Conservation (phyloP, 2,113 vertebrate species). For the Crotalus helleri region DNA sequence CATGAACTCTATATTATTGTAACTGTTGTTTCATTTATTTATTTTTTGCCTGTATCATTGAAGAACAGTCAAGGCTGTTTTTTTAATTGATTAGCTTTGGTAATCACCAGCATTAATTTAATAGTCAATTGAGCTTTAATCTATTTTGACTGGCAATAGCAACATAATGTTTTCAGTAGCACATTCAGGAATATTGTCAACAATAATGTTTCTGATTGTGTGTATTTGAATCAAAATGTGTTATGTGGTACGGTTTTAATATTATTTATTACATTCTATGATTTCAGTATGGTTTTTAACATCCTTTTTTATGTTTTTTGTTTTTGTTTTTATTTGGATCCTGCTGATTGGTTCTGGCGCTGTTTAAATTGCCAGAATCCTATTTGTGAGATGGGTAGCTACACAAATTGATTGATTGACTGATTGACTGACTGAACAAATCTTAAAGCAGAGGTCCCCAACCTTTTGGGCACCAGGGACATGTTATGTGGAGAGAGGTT, state of each 20-base stretch:
- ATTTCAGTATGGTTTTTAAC: neutral
- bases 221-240: neutral
- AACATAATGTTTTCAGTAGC: neutral
- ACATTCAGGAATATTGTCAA: neutral
- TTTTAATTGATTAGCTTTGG: constrained; percentile 1
- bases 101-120: neutral
- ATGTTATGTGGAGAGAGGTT: too few species aligned
- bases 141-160: constrained; percentile 14
- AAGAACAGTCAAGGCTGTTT: constrained; percentile 7
- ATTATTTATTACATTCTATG: neutral
- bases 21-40: constrained; percentile 4
- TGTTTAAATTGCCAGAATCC: neutral
- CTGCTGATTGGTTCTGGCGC: neutral
- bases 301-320: neutral
- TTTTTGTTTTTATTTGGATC: neutral
- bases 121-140: neutral
- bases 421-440: neutral
- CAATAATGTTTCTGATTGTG: neutral
- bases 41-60: constrained; percentile 16
- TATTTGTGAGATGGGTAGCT: neutral
- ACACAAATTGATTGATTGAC: neutral
- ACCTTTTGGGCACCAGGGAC: too few species aligned
- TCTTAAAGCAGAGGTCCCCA: too few species aligned
- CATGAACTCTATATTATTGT: constrained; percentile 8
- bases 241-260: neutral